Conservation (phyloP, 2,797 vertebrate genomes). For the Gallinago nigripennis region DNA sequence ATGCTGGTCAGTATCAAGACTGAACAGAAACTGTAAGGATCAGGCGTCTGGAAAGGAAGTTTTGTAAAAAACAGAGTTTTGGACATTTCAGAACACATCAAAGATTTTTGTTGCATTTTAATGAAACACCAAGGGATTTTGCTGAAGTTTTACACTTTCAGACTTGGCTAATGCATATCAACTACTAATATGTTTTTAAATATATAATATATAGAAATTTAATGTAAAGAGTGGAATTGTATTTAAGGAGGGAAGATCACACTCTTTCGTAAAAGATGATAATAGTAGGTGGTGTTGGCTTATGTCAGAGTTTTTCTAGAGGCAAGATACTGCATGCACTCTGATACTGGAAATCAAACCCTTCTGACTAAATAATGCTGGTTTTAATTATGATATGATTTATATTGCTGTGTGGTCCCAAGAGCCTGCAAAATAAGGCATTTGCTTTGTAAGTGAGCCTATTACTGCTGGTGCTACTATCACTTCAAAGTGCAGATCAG, state of each 20-base stretch:
- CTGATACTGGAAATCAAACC: neutral
- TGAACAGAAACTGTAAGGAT: neutral
- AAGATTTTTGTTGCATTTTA: neutral
- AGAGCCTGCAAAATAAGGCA: neutral
- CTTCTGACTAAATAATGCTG: neutral
- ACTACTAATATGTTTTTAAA: neutral
- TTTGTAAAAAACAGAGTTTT: neutral
- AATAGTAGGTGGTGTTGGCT: neutral
- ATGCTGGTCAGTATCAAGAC: neutral
- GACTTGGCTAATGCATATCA: neutral
- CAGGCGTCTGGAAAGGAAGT: neutral
- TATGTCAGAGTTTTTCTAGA: neutral
- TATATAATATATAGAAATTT: neutral
- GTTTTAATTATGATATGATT: neutral
- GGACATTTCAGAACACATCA: neutral
- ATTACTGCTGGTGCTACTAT: neutral
- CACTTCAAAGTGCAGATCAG: neutral
- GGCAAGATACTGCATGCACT: accelerated
- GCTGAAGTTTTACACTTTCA: neutral
- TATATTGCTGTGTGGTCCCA: neutral
- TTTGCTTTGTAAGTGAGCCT: neutral
- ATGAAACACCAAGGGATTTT: neutral
- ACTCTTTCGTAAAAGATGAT: neutral
- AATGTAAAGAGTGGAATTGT: neutral
- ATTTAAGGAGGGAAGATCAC: neutral